Base-by-base conservation (phyloP, 2,797 vertebrate species). In the Paedocypris micromegethes region DNA sequence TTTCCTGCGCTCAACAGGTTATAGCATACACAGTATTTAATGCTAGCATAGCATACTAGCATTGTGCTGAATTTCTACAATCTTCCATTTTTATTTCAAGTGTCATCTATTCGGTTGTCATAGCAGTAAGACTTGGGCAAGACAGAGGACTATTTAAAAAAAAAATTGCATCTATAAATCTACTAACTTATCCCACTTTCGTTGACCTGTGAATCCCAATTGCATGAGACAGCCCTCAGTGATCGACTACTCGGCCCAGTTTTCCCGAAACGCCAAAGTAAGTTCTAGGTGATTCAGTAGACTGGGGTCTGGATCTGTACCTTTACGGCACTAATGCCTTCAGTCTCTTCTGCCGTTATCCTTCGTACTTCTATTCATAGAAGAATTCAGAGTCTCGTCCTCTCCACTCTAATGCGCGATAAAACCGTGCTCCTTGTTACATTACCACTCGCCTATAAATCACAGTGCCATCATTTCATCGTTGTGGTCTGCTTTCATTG, bases 401-500 rank as follows among this genome's bases (percentile, higher is more conserved):
- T 62, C 47, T 60, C 64, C 38, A 4, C 50, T 45, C 46, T 66
- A 68, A 73, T 68, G 43, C 65, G 60, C 0, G 23, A 72, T 70
- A 55, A 75, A 72, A 37, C 42, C 38, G 37, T 70, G 7, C 48
- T 71, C 41, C 44, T 64, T 38, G 59, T 47, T 64, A 62, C 42
- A 58, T 58, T 72, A 72, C 46, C 8, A 3, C 67, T 40, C 66
- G 48, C 56, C 64, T 58, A 53, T 71, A 68, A 66, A 55, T 70
- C 58, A 58, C 9, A 42, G 44, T 23, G 9, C 52, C 46, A 38
- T 75, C 5, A 44, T 72, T 72, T 68, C 41, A 59, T 60, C 4
- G 23, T 59, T 37, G 60, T 9, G 37, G 49, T 68, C 5, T 44
- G 60, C 42, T 65, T 71, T 71, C 60, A 66, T 39, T 51, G 64